These are phyloP conservation scores for Falcaria lacertinaria DNA, from an alignment of 2,888 invertebrate genomes.

Conservation along the genomic window DNA sequence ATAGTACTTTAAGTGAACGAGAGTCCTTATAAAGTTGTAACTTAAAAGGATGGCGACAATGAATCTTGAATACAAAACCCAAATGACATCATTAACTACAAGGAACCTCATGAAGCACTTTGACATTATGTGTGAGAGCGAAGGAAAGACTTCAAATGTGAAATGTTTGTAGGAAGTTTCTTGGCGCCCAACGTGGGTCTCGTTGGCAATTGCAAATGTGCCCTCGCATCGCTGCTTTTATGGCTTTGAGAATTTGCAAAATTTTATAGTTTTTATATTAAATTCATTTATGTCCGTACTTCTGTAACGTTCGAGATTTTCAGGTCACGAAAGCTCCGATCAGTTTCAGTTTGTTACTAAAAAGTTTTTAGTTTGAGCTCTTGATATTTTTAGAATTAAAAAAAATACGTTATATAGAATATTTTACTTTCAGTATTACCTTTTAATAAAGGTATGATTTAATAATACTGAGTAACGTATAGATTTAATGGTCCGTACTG, in stretches of 20 bases:
- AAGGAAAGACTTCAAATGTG: slow-evolving; percentile 25
- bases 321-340: background rate
- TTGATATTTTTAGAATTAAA: too few species aligned
- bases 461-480: too few species aligned
- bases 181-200: slow-evolving; percentile 46
- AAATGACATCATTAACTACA: slow-evolving; percentile 21
- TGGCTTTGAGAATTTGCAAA: slow-evolving; percentile 36
- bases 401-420: too few species aligned
- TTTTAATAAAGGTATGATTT: too few species aligned
- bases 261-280: slow-evolving; percentile 40
- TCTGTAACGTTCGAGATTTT: slow-evolving; percentile 3
- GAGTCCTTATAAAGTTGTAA: too few species aligned
- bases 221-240: slow-evolving; percentile 49
- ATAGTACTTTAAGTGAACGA: too few species aligned
- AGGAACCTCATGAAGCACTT: slow-evolving; percentile 22
- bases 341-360: too few species aligned
- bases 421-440: too few species aligned
- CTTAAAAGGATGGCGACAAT: background rate
- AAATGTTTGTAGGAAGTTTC: slow-evolving; percentile 34
- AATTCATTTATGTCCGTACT: slow-evolving; percentile 39
- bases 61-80: slow-evolving; percentile 4
- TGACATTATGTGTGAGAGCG: slow-evolving; percentile 13
- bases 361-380: too few species aligned
- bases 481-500: too few species aligned
- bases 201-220: slow-evolving; percentile 43